Evolutionary conservation across 2,888 invertebrate genomes (phyloP), one percentile per base, ranked within the genome.

Genomic region (Dicranocentrus wangi): DNA sequence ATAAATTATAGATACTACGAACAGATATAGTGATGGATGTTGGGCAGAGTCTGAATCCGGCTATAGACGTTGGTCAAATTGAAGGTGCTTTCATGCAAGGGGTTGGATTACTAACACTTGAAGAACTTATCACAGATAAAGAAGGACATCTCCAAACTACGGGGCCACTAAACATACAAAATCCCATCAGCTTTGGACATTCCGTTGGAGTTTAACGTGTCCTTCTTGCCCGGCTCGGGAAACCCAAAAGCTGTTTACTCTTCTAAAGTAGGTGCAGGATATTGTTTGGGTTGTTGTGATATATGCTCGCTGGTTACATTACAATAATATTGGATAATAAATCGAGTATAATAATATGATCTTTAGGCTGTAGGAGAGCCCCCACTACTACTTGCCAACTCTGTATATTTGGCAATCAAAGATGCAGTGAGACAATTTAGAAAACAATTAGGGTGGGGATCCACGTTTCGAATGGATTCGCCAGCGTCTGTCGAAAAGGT

Each of bases 11-110:
- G 90, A 92, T 97, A 1, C 89, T 96, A 43, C 91, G 94, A 87
- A 94, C 95, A 0, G 97, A 98, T 87, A 97, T 98, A 86, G 97
- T 98, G 0, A 98, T 98, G 97, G 98, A 98, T 90, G 91, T 98
- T 85, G 98, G 98, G 0, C 93, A 95, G 86, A 97, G 97, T 89
- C 90, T 98, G 76, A 98, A 98, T 89, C 98, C 98, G 1, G 97
- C 97, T 0, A 96, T 98, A 84, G 98, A 98, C 87, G 94, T 98
- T 86, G 98, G 32, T 0, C 98, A 98, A 90, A 94, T 98, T n/a
- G 72, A 75, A 63, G 72, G 63, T 1, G 98, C 92, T 0, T 98
- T 97, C 87, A 91, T 96, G 88, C 97, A 97, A 91, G 98, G 98
- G 0, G 96, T 96, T 87, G 98, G 98, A 1, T 89, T 98, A 71